Conservation (phyloP, 2,797 vertebrate species). For the Gymnocypris eckloni region DNA sequence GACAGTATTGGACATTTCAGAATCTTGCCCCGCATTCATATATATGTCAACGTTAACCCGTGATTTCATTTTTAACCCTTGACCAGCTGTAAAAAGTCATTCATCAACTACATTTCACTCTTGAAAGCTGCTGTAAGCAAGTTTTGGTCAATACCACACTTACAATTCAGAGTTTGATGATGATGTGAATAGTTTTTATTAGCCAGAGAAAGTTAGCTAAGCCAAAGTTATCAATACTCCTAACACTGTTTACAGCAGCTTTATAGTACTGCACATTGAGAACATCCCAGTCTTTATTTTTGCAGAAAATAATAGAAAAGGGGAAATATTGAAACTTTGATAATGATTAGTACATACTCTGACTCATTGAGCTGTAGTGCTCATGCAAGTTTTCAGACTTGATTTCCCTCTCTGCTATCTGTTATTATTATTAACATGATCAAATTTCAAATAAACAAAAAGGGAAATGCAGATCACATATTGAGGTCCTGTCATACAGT, state of each 20-base stretch:
- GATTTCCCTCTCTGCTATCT: not conserved
- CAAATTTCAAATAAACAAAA: slow-evolving; percentile 5
- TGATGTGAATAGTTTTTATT: not conserved
- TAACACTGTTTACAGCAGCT: slow-evolving; percentile 3
- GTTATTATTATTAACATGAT: no score
- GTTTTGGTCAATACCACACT: not conserved
- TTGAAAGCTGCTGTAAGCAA: not conserved
- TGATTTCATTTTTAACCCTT: not conserved
- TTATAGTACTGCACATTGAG: not conserved
- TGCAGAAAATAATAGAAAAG: not conserved
- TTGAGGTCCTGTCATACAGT: slow-evolving; percentile 18
- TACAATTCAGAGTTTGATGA: not conserved
- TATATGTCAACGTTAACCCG: slow-evolving; percentile 13
- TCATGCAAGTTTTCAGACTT: not conserved
- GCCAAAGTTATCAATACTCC: not conserved
- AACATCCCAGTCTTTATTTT: slow-evolving; percentile 4
- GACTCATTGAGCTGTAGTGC: not conserved
- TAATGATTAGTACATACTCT: not conserved
- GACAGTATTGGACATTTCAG: slow-evolving; percentile 27
- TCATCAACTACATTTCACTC: not conserved
- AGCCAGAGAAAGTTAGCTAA: not conserved
- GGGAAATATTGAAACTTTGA: not conserved
- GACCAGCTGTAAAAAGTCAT: not conserved
- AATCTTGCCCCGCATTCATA: slow-evolving; percentile 43
- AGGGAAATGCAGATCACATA: not conserved